Percentiles rank a stretch among this genome's conserved stretches.
Conservation (phyloP, 2,797 vertebrate species). For the Amphiprion clarkii region DNA sequence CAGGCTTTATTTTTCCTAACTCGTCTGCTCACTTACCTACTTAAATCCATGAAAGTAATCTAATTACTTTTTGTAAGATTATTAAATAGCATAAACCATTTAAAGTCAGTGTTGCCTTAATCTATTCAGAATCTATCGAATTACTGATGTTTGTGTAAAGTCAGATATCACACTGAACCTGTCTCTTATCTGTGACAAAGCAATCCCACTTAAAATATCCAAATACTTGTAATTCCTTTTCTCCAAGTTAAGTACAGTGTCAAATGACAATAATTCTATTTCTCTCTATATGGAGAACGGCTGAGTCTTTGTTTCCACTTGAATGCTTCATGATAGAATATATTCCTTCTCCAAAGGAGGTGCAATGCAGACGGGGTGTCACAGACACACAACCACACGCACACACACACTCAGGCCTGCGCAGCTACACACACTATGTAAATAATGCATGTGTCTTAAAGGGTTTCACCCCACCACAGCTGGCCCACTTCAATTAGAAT, state of each 20-base stretch:
- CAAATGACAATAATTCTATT: constrained; percentile 59
- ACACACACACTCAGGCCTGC: constrained; percentile 33
- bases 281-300: constrained; percentile 56
- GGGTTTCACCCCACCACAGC: constrained; percentile 79
- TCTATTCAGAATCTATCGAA: neutral
- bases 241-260: constrained; percentile 33
- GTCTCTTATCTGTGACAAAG: neutral
- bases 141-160: neutral
- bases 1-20: too few species aligned
- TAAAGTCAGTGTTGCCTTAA: neutral
- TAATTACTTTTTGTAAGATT: neutral
- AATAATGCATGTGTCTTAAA: constrained; percentile 88
- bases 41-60: too few species aligned
- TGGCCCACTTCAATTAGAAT: constrained; percentile 86
- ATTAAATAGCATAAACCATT: neutral
- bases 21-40: too few species aligned
- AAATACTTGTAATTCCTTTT: constrained; percentile 2
- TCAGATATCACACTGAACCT: neutral
- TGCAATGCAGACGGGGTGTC: constrained; percentile 73
- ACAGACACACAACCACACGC: constrained; percentile 38
- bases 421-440: constrained; percentile 72
- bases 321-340: constrained; percentile 72
- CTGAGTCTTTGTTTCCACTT: constrained; percentile 73
- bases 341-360: constrained; percentile 74
- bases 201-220: neutral